Evolutionary conservation across 1,140 invertebrate species (phyloP), one percentile per base, ranked within the genome.

Genomic region (Bactericera cockerelli): DNA sequence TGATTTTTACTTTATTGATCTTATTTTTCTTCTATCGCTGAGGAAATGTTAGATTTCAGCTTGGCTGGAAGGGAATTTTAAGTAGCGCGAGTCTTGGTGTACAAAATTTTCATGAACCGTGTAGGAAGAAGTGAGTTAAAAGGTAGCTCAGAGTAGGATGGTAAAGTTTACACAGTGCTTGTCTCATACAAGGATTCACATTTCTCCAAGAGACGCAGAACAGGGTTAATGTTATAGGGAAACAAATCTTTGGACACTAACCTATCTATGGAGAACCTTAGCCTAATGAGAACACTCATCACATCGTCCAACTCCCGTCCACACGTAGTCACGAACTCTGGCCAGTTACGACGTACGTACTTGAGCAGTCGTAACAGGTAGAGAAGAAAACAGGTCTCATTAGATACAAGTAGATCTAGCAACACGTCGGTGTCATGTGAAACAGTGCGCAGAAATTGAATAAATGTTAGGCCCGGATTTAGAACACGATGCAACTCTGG

Each of bases 171-270:
- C 22, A 49, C 42, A n/a, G 42, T 49, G 19, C 42, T 49, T 16
- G 42, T 49, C 59, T 90, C 87, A 73, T 90, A 92, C 62, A 90
- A 74, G 65, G 83, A 82, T 68, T 92, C 88, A 70, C 87, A 92
- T 62, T 85, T 83, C 69, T 89, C 84, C 42, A 93, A 71, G 61
- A 93, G 72, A 70, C 84, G 81, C 49, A 91, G 74, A 62, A 93
- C 83, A 49, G 89, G 89, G 69, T 82, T 87, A 65, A 93, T 91
- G 71, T 93, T 91, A 69, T 93, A 93, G 1, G 89, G 87, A 70
- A 92, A 92, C 11, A 92, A 72, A 59, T 85, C 79, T 64, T 83
- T 86, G 0, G 84, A 82, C 8, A 91, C 87, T 61, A 93, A 73
- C 67, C 87, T 78, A 65, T 84, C 84, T 62, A 93, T 87, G 62